Evolutionary conservation across 2,888 invertebrate genomes (phyloP), one percentile per base, ranked within the genome.

Genomic region (Macrophya annulata): DNA sequence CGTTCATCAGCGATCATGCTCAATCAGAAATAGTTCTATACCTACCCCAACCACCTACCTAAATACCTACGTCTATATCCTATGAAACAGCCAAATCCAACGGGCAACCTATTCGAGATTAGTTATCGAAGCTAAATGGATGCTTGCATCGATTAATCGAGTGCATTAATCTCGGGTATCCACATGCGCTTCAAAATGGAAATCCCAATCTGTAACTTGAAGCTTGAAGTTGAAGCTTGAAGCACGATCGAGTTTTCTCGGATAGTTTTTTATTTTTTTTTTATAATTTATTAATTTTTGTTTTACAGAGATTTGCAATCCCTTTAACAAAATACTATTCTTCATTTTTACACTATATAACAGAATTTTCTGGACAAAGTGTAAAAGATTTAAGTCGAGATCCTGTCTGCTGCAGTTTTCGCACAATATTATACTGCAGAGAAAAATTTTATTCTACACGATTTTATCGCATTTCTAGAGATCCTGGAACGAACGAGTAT

Each of bases 91-190:
- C 9, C 10, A 55, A 77, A 77, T 51, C 55, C 77, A 77, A 55
- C 77, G 9, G 31, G 25, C 62, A 21, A 12, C 51, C 31, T 37
- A 77, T 77, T 55, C 51, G 77, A 31, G 77, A 77, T 77, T 55
- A 55, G 77, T 77, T 77, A 77, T 77, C 76, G 51, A 0, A 43
- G 76, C 21, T 77, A 51, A 77, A 77, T 77, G 25, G 76, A 77
- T 51, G 76, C 31, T 55, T 25, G 77, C 55, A 55, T 31, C 51
- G 77, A 77, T 77, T 55, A 77, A 77, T 77, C 37, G 77, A 77
- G 77, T 43, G 51, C 51, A 77, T 77, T 77, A 40, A 77, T 77
- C 51, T n/a, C 55, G 31, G 31, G 51, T 55, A 43, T 31, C 25
- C 17, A 10, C 37, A 43, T 37, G 8, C 77, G 37, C 17, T 55